phyloP scores from a whole-genome alignment of 2,797 vertebrate species.

The Meda fulgida region DNA sequence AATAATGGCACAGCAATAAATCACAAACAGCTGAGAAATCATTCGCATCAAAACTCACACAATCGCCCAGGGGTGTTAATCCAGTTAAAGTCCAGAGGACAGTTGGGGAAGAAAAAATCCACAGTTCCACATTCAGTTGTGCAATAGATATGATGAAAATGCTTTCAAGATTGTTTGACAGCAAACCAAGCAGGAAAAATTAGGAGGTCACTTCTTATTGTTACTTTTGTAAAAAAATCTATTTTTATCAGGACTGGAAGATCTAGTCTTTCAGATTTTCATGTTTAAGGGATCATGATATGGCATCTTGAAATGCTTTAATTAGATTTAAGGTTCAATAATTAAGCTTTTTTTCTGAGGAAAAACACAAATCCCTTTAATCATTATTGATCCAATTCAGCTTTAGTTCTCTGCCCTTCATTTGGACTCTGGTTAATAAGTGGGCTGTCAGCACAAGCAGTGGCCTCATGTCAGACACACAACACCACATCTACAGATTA shows the following conservation, averaged over 20 bases:
- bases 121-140: background rate
- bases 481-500: constrained; percentile 29
- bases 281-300: background rate
- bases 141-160: background rate
- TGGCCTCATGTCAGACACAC: constrained; percentile 17
- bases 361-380: constrained; percentile 26
- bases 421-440: constrained; percentile 39
- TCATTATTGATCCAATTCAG: constrained; percentile 10
- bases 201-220: background rate
- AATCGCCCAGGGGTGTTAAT: constrained; percentile 15
- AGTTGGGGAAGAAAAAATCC: background rate
- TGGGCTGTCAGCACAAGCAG: constrained; percentile 5
- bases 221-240: background rate
- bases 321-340: background rate
- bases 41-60: constrained; percentile 27
- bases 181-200: background rate
- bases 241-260: background rate
- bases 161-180: background rate
- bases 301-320: constrained; percentile 8
- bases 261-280: background rate
- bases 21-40: constrained; percentile 24
- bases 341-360: background rate
- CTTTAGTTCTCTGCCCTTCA: constrained; percentile 25
- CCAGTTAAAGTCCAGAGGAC: constrained; percentile 3
- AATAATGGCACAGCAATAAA: constrained; percentile 22